Percentiles rank a stretch among this genome's conserved stretches.
phyloP scores from a whole-genome alignment of 2,113 vertebrate genomes.

The Gymnogyps californianus region DNA sequence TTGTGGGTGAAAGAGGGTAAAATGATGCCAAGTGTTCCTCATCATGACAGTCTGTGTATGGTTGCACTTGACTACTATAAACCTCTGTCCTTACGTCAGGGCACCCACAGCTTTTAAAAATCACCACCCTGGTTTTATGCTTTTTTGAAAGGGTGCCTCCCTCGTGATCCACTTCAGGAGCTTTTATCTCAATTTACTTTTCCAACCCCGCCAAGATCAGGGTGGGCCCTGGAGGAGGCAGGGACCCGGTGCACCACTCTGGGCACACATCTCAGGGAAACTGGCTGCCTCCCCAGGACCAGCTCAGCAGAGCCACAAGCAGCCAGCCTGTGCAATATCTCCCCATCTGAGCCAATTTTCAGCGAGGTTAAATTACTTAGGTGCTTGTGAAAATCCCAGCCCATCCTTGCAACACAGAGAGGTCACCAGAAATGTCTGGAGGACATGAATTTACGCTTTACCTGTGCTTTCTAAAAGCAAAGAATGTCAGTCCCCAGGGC shows the following conservation, averaged over 20 bases:
- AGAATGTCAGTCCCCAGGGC: neutral
- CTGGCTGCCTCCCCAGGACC: neutral
- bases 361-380: neutral
- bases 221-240: neutral
- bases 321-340: neutral
- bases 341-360: neutral
- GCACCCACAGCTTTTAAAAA: neutral
- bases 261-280: accelerated
- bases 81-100: neutral
- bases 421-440: neutral
- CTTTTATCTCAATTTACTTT: neutral
- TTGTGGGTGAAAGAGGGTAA: neutral
- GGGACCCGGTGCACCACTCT: accelerated
- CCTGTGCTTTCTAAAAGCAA: neutral
- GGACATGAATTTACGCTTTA: neutral
- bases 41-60: neutral
- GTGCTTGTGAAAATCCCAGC: neutral
- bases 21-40: neutral
- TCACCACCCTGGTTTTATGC: neutral
- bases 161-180: neutral
- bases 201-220: neutral
- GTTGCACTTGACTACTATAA: neutral
- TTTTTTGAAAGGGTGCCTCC: neutral
- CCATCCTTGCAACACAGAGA: neutral
- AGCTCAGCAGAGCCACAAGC: neutral